A percentile compares a stretch with the other conserved stretches of the same genome.
These are phyloP conservation scores for Rhyacophila evoluta DNA, from an alignment of 2,888 invertebrate species.

Conservation along the genomic window DNA sequence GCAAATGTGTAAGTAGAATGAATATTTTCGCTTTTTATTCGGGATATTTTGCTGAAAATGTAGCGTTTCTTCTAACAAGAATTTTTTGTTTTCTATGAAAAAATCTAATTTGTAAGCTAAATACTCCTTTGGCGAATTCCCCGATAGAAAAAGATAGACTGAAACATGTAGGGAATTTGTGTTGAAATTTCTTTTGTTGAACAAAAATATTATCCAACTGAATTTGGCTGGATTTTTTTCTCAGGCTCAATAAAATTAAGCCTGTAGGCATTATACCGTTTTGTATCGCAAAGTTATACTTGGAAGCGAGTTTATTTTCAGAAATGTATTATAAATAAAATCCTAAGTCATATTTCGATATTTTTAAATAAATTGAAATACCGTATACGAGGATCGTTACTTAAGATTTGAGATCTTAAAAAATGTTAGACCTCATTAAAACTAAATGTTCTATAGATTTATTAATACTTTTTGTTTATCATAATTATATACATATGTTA, in stretches of 20 bases:
- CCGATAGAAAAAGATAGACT: constrained; percentile 22
- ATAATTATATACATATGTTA: too few species aligned
- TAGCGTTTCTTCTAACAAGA: neutral
- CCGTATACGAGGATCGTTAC: too few species aligned
- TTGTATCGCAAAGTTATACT: constrained; percentile 16
- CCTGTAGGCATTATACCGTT: constrained; percentile 9
- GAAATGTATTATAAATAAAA: neutral
- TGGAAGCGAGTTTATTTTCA: neutral
- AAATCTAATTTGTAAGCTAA: constrained; percentile 24
- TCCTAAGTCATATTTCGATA: too few species aligned
- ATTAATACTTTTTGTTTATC: too few species aligned
- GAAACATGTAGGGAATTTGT: constrained; percentile 22
- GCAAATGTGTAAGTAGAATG: neutral
- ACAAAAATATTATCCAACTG: constrained; percentile 22
- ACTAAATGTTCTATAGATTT: too few species aligned
- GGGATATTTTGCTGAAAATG: neutral
- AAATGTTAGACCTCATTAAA: too few species aligned
- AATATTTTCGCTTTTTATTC: neutral
- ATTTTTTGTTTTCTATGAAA: neutral
- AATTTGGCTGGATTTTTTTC: constrained; percentile 17
- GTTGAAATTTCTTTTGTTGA: constrained; percentile 22
- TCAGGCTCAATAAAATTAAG: constrained; percentile 5
- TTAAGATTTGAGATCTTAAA: too few species aligned
- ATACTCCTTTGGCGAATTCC: constrained; percentile 12
- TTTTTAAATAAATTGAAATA: too few species aligned